Base-by-base conservation (phyloP, 2,797 vertebrate genomes). In the Acrossocheilus fasciatus region DNA sequence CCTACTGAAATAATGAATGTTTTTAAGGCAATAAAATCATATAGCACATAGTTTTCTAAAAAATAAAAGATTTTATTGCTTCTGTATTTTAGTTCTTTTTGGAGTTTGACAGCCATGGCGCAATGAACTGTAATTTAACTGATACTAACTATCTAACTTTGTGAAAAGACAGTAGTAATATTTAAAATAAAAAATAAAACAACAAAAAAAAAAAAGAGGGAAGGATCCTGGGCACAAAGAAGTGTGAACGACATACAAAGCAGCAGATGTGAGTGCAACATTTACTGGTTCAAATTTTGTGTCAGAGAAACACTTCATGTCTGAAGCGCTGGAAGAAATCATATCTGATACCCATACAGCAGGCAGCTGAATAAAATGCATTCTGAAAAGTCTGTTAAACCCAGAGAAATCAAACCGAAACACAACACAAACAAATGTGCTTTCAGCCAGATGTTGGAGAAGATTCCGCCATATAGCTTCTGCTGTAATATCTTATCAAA, bases 271-370 rank as follows among this genome's bases (percentile, higher is more conserved):
- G 41, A 30, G 6, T 20, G 39, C 47, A 41, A 64, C 4, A 45
- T 80, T 68, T 50, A 68, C n/a, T 50, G 6, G 79, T 15, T 81
- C 43, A 50, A 34, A 68, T 81, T 26, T 81, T 69, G 43, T 30
- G 23, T 78, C 76, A 78, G 20, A 43, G 34, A 62, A 26, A 62
- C 57, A 59, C 57, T 59, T 59, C n/a, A n/a, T 18, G 59, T 47
- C 39, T 34, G n/a, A 80, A 30, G 18, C 6, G 11, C 11, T 57
- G 50, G 26, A 34, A 47, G 10, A 81, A 76, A 76, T 23, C 5
- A 0, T n/a, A 41, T 78, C 34, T 15, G 74, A 76, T 36, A 23
- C 23, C 20, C 18, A 12, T 20, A 59, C 30, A 23, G 10, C 18
- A 54, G 17, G 52, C 15, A 59, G 52, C 34, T 78, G 12, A 57